A percentile compares a stretch with the other conserved stretches of the same genome.
phyloP scores from a whole-genome alignment of 2,888 invertebrate genomes.

The Choreutis nemorana region DNA sequence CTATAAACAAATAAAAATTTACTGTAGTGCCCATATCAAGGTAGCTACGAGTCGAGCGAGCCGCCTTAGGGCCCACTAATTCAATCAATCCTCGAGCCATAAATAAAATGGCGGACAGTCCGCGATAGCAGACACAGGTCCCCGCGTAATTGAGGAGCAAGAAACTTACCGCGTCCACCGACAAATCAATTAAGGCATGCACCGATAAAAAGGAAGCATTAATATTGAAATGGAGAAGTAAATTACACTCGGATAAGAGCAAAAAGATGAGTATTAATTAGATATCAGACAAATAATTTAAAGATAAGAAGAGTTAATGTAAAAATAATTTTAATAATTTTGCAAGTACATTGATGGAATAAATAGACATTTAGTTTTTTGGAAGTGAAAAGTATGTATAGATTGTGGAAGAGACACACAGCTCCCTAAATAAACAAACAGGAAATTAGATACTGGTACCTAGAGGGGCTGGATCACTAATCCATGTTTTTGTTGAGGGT shows the following conservation, averaged over 20 bases:
- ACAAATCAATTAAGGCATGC: constrained; percentile 56
- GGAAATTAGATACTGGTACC: constrained; percentile 46
- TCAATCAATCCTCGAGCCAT: constrained; percentile 60
- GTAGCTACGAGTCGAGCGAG: too few species aligned
- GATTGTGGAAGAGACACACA: constrained; percentile 28
- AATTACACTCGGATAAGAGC: too few species aligned
- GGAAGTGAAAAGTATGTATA: too few species aligned
- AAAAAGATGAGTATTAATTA: too few species aligned
- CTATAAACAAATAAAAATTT: too few species aligned
- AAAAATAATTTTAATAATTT: too few species aligned
- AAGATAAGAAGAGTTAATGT: too few species aligned
- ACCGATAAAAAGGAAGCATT: constrained; percentile 53
- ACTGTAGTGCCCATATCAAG: too few species aligned
- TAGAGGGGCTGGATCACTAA: constrained; percentile 47
- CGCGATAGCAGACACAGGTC: constrained; percentile 41
- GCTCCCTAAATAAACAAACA: constrained; percentile 38
- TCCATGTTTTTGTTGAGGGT: constrained; percentile 60
- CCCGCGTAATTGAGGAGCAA: constrained; percentile 57
- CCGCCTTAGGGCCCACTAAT: constrained; percentile 58
- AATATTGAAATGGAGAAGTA: constrained; percentile 39
- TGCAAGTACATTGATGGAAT: too few species aligned
- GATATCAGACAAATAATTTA: too few species aligned
- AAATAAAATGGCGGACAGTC: constrained; percentile 52
- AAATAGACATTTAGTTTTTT: too few species aligned
- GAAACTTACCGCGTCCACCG: constrained; percentile 43